Base-by-base conservation (phyloP, 2,888 invertebrate species). In the Pedicia rivosa region DNA sequence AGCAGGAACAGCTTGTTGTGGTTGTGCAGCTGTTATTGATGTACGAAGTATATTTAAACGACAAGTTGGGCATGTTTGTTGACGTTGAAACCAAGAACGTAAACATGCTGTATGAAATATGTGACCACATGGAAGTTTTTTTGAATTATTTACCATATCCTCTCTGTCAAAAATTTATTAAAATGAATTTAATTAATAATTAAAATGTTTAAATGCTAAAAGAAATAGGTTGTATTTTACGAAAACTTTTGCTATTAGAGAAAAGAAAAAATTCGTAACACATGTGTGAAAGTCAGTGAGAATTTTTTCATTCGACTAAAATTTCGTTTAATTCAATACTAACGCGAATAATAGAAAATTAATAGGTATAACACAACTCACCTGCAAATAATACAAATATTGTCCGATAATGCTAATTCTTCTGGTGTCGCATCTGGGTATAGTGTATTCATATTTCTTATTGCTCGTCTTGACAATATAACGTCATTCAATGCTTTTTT, bases 21-120 rank as follows among this genome's bases (percentile, higher is more conserved):
- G 56, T 39, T 52, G 54, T 14, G 55, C 50, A 50, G 56, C 45
- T 5, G 62, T 62, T 29, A 60, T 60, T 17, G 66, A 65, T 37
- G 67, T 63, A 5, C 72, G 65, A 47, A 74, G 53, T 50, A 74
- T 91, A 63, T 97, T 94, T 44, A 94, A 69, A 10, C 95, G 74
- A 57, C 98, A 99, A 4, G 98, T 99, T 2, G 98, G 98, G 56
- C 98, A 99, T 4, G 98, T 98, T 65, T 99, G 98, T 59, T 99
- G 98, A 7, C 98, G 75, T 65, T 98, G 98, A 66, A 99, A 99
- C 98, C 98, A 99, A 26, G 94, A 91, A 34, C 97, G 77, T 38
- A 98, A 69, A 62, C 98, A 98, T 37, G 87, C 83, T 31, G 94
- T 87, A 64, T 99, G 98, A 69, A 99, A 98, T 52, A 99, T 97